Evolutionary conservation across 2,797 vertebrate genomes (phyloP), one percentile per base, ranked within the genome.

Genomic region (Percopsis omiscomaycus): DNA sequence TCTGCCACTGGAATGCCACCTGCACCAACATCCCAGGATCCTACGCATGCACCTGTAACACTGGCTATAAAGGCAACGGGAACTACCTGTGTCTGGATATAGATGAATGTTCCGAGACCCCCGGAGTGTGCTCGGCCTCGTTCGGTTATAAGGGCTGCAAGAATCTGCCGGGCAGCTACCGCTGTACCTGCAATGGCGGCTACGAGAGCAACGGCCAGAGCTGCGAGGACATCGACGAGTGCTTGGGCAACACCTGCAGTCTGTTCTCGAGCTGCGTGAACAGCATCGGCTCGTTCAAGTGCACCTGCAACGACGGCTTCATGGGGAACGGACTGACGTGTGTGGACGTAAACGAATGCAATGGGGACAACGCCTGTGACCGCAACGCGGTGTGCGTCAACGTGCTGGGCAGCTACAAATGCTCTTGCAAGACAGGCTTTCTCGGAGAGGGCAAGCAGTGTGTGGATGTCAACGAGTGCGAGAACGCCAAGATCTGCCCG

Each of bases 1-100:
- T 80, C 61, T 95, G 94, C 77, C 94, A 95, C 58, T 95, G 94
- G 93, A 92, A 93, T 2, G 94, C 94, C 45, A 92, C 91, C 22
- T 95, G 94, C 69, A 90, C 69, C 46, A 95, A 95, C 79, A 94
- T 80, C 55, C 91, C 90, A 0, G 94, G 94, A 6, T 94, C 93
- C 14, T 93, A 92, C 0, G 10, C 81, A 3, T 95, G 94, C 15
- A 92, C 85, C 3, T 95, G 94, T 60, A 94, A 93, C 32, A 0
- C 52, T 3, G 94, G 94, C 46, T 95, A 88, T 55, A 95, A 94
- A 72, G 94, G 94, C 52, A 95, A 94, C 9, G 94, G 94, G 15
- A 93, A 92, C 79, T 95, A 95, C 80, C 84, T 95, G 4, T 95
- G 94, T 63, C 78, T 94, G 30, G 94, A 95, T 61, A 64, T 93